Percentiles rank a stretch among this genome's conserved stretches.
These are phyloP conservation scores for Cryptocheilus praepositus DNA, from an alignment of 2,888 invertebrate species.

Conservation along the genomic window DNA sequence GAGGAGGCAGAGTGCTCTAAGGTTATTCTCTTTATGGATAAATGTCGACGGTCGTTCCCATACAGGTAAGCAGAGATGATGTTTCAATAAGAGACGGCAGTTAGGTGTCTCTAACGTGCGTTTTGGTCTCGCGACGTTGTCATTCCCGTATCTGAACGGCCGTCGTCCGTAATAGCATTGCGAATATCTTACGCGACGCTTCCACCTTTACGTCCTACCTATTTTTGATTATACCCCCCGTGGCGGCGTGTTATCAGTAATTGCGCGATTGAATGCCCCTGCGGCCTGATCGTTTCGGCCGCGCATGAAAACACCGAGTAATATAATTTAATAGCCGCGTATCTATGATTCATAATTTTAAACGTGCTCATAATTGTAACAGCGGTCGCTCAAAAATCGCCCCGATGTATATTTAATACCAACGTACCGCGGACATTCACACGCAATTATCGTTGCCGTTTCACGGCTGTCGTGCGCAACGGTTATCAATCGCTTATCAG, in stretches of 20 bases:
- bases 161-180: conserved; percentile 46
- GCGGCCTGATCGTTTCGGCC: too few species aligned
- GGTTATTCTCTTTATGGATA: conserved; percentile 61
- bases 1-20: conserved; percentile 22
- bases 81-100: conserved; percentile 69
- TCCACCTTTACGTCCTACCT: conserved; percentile 35
- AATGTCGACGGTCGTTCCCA: conserved; percentile 54
- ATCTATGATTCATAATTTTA: too few species aligned
- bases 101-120: conserved; percentile 67
- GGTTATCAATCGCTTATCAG: too few species aligned
- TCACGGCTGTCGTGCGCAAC: too few species aligned
- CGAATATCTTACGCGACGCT: conserved; percentile 40
- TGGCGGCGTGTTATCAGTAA: neutral
- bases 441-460: too few species aligned
- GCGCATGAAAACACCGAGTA: too few species aligned
- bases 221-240: conserved; percentile 6
- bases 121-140: conserved; percentile 65
- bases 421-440: too few species aligned
- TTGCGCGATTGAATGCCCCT: too few species aligned
- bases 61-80: conserved; percentile 59
- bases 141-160: conserved; percentile 60
- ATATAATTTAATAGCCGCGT: too few species aligned
- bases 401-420: too few species aligned
- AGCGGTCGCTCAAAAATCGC: too few species aligned
- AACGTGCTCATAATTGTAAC: too few species aligned